Evolutionary conservation across 2,888 invertebrate species (phyloP), one percentile per base, ranked within the genome.

Genomic region (Leptopilina drosophilae): DNA sequence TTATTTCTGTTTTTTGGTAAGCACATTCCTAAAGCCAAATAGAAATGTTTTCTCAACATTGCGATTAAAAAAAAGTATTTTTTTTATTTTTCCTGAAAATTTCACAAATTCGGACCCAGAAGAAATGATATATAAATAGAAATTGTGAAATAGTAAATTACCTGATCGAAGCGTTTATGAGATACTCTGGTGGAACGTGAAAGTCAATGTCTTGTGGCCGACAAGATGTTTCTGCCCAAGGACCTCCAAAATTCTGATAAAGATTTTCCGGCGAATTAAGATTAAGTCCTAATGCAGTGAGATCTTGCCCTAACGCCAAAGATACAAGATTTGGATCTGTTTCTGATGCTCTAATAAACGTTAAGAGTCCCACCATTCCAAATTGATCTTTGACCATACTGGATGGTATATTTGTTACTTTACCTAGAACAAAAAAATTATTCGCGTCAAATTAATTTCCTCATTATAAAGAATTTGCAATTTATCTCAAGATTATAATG

Each of bases 301-400:
- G 94, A 93, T 99, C 99, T 93, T 98, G 98, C 84, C 99, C 99
- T 90, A 99, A 94, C 82, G 99, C 99, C 91, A 99, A 93, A 81
- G 98, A 97, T 86, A 99, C 98, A 90, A 99, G 94, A 93, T 98
- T 98, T 78, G 98, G 98, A 93, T 99, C 98, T 80, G 98, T 97
- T 93, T 99, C 99, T 83, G 99, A 98, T 84, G 98, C 98, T 91
- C 99, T 95, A 88, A 99, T 98, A 93, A 99, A 99, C 87, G 99
- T 98, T 92, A 99, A 94, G 87, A 99, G 94, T 73, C 99, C 99
- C 86, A 99, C 98, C 94, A 99, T 99, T 88, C 99, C 99, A 92
- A 98, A 99, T 93, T 99, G 99, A 93, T 99, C 99, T 88, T 97
- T 97, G 85, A 99, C 98, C 99, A 99, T 99, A 91, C 97, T 97